phyloP scores from a whole-genome alignment of 2,797 vertebrate genomes.

The Rhinatrema bivittatum region DNA sequence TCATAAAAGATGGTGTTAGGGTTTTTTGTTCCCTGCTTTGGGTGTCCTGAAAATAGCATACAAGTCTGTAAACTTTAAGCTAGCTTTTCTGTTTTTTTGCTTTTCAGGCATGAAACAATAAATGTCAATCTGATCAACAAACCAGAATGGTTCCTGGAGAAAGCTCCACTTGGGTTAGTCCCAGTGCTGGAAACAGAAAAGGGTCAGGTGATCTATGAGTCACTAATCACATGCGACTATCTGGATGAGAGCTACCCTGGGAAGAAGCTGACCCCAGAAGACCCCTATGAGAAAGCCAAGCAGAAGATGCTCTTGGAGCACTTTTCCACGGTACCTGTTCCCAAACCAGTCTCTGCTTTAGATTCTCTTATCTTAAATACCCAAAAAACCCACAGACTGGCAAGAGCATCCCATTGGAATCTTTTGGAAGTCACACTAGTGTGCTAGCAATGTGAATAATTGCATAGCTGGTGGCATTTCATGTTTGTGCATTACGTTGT shows the following conservation, averaged over 20 bases:
- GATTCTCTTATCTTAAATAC: no score
- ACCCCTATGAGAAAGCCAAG: slow-evolving; percentile 74
- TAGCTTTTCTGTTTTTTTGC: slow-evolving; percentile 7
- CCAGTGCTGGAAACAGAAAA: slow-evolving; percentile 75
- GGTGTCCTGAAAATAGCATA: no score
- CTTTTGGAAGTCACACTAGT: no score
- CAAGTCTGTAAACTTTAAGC: no score
- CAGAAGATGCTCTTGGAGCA: slow-evolving; percentile 84
- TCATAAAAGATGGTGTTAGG: no score
- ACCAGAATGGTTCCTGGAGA: slow-evolving; percentile 83
- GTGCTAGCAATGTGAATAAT: no score
- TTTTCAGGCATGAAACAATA: slow-evolving; percentile 68
- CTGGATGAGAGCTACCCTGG: slow-evolving; percentile 79
- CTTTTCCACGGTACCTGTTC: slow-evolving; percentile 72
- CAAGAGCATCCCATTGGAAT: no score
- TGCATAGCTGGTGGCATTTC: no score
- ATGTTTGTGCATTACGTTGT: no score
- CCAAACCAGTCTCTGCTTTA: no score
- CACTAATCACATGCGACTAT: slow-evolving; percentile 81
- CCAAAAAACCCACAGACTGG: no score
- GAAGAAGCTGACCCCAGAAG: slow-evolving; percentile 71
- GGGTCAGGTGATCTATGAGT: slow-evolving; percentile 82
- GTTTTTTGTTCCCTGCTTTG: no score
- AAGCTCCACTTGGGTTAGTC: slow-evolving; percentile 73
- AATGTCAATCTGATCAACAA: slow-evolving; percentile 86